A percentile compares a stretch with the other conserved stretches of the same genome.
Conservation (phyloP, 2,113 vertebrate genomes). For the Chaetodon trifascialis region DNA sequence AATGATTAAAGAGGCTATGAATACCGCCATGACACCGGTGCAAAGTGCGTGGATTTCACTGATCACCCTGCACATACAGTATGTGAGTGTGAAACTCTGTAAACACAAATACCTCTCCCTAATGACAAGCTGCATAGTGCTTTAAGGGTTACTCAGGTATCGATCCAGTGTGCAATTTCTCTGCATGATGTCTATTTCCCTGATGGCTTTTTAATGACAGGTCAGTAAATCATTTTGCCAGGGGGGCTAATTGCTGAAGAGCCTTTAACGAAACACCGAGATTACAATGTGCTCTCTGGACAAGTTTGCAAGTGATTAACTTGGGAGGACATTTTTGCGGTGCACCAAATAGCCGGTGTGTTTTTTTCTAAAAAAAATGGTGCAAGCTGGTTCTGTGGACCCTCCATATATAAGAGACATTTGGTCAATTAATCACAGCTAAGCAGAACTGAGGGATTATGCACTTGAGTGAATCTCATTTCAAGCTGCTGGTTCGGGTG, state of each 20-base stretch:
- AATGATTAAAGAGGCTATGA: neutral
- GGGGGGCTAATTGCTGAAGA: conserved; percentile 60
- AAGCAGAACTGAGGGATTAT: conserved; percentile 80
- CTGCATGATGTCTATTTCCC: conserved; percentile 71
- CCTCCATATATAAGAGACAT: conserved; percentile 64
- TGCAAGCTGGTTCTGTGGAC: conserved; percentile 51
- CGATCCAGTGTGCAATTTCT: conserved; percentile 71
- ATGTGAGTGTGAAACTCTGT: conserved; percentile 26
- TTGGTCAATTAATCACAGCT: conserved; percentile 82
- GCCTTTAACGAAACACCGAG: conserved; percentile 42
- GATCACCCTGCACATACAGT: conserved; percentile 22
- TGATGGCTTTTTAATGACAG: conserved; percentile 69
- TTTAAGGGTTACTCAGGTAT: conserved; percentile 72
- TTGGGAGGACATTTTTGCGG: conserved; percentile 4
- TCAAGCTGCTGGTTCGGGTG: conserved; percentile 76
- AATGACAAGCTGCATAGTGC: conserved; percentile 46
- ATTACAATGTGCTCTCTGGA: conserved; percentile 47
- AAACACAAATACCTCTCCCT: conserved; percentile 36
- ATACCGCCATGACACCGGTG: neutral
- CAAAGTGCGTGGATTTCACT: conserved; percentile 18
- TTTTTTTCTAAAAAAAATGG: conserved; percentile 7
- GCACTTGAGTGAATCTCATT: conserved; percentile 82
- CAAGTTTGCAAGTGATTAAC: conserved; percentile 37
- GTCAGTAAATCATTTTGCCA: conserved; percentile 70
- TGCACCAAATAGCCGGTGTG: conserved; percentile 2